phyloP scores from a whole-genome alignment of 1,140 invertebrate species.

The Caenorhabditis latens region DNA sequence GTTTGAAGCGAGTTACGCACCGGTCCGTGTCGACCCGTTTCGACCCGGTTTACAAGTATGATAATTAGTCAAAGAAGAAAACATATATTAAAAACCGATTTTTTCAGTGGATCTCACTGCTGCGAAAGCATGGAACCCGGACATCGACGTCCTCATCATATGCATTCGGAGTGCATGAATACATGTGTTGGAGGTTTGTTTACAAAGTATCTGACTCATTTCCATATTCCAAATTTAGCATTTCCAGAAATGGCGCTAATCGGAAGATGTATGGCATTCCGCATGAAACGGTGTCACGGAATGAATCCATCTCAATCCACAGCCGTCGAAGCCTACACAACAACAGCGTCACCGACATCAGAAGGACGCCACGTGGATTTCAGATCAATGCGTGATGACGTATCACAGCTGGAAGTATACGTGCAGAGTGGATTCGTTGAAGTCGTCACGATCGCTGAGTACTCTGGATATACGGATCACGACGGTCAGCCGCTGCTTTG shows the following conservation, averaged over 20 bases:
- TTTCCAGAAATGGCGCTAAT: not conserved
- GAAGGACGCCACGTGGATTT: slow-evolving; percentile 23
- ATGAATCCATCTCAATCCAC: not conserved
- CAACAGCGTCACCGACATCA: not conserved
- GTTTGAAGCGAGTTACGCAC: no score
- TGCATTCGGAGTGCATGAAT: slow-evolving; percentile 24
- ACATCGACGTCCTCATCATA: slow-evolving; percentile 11
- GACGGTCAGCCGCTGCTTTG: slow-evolving; percentile 5
- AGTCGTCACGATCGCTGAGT: slow-evolving; percentile 39
- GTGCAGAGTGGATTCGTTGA: slow-evolving; percentile 48
- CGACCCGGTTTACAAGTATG: no score
- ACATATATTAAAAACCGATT: no score
- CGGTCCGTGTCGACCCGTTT: no score
- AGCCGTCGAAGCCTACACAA: not conserved
- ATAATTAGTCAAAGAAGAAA: no score
- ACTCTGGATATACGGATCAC: slow-evolving; percentile 47
- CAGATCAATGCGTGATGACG: slow-evolving; percentile 13
- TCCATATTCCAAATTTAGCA: no score
- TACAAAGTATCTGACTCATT: not conserved
- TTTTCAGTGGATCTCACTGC: slow-evolving; percentile 33
- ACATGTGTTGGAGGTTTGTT: slow-evolving; percentile 32
- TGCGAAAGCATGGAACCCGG: slow-evolving; percentile 49
- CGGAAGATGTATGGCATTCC: slow-evolving; percentile 46
- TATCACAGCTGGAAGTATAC: not conserved
- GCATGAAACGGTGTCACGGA: slow-evolving; percentile 41